phyloP scores from a whole-genome alignment of 2,113 vertebrate species.

The Cebus imitator region DNA sequence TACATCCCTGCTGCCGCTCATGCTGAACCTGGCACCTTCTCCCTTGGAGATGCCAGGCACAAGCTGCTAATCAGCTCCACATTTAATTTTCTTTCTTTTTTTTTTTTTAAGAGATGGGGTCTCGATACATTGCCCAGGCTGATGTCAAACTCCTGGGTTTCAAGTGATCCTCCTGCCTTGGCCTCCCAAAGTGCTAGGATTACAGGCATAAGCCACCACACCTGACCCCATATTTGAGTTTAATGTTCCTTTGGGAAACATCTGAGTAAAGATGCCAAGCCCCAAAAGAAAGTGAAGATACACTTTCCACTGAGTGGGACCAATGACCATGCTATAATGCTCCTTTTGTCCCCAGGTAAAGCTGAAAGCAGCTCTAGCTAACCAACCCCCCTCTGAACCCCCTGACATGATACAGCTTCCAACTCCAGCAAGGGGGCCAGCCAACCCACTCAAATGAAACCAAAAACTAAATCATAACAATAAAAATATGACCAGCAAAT shows the following conservation, averaged over 20 bases:
- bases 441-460: constrained; percentile 32
- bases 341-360: neutral
- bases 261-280: neutral
- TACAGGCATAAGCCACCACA: too few species aligned
- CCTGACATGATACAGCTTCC: neutral
- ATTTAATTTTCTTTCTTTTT: too few species aligned
- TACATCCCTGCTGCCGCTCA: neutral
- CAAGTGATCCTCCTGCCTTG: too few species aligned
- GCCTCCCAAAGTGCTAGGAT: too few species aligned
- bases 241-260: neutral
- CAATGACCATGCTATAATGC: neutral
- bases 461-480: constrained; percentile 42
- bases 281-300: neutral
- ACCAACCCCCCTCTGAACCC: neutral
- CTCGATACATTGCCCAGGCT: too few species aligned
- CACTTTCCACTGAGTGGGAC: neutral
- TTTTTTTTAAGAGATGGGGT: too few species aligned
- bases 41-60: neutral
- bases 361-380: neutral
- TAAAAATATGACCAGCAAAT: constrained; percentile 41
- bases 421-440: neutral
- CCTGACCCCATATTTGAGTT: neutral
- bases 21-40: neutral
- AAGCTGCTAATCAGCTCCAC: neutral
- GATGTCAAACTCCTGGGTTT: too few species aligned